Base-by-base conservation (phyloP, 1,140 invertebrate genomes). In the Pogonognathellus flavescens region DNA sequence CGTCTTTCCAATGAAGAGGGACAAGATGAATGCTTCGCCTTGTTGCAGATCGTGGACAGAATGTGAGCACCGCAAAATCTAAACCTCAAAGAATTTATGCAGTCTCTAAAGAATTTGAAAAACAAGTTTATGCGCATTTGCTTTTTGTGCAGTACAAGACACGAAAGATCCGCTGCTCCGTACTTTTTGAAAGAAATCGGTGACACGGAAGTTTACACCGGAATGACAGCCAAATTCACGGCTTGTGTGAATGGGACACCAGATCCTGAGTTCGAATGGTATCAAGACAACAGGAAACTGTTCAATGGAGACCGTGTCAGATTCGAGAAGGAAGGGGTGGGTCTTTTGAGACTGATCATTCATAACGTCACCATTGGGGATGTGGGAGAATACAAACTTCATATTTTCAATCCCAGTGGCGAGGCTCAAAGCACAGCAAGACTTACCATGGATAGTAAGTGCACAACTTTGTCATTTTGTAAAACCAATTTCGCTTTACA, bases 171-270 rank as follows among this genome's bases (percentile, higher is more conserved):
- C 1, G 96, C 97, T 90, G 93, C 95, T 1, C 96, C 97, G 20
- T 93, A 94, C 3, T 97, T 97, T 92, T 91, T 98, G 84, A 98
- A 97, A 91, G 94, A 94, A 88, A 95, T 97, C 85, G 96, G 95
- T 0, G 96, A 97, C 90, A 95, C 95, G 49, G 96, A 97, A 90
- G 92, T 97, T 20, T 96, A 95, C 90, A 94, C 95, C 89, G 95
- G 95, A 10, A 96, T 97, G 94, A 94, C 94, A 18, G 87, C 81
- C 9, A 97, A 97, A 90, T 97, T 98, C 90, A 97, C 96, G 16
- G 96, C 96, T 50, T 97, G 96, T 90, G 93, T 95, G 50, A 94
- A 94, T 16, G 97, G 97, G 55, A 55, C 92, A 86, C 97, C 97
- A 0, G 95, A 97, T 76, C 96, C 96, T 0, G 95, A 96, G 72